A percentile compares a stretch with the other conserved stretches of the same genome.
These are phyloP conservation scores for Cercopithecus petaurista DNA, from an alignment of 2,797 vertebrate species.

Conservation along the genomic window DNA sequence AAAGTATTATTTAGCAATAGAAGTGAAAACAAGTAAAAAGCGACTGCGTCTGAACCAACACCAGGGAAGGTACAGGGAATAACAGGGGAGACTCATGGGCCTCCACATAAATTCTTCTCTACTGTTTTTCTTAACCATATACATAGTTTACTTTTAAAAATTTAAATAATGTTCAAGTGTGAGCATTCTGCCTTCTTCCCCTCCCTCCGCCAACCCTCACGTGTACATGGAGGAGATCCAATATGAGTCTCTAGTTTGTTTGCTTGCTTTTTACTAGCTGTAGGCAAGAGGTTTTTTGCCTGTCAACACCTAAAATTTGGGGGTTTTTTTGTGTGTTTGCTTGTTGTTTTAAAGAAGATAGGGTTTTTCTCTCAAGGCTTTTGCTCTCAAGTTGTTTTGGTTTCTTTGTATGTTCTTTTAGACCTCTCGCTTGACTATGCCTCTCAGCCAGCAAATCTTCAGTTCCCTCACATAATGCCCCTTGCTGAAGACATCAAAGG, in stretches of 20 bases:
- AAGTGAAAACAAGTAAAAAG: not conserved
- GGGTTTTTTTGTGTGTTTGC: not conserved
- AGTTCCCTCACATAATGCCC: conserved; percentile 66
- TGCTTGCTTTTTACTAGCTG: not conserved
- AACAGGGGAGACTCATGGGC: not conserved
- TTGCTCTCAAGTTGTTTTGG: not conserved
- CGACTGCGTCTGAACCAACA: not conserved
- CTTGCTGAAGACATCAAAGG: conserved; percentile 77
- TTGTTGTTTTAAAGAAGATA: not conserved
- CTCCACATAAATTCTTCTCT: not conserved
- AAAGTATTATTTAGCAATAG: not conserved
- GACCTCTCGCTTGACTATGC: conserved; percentile 70
- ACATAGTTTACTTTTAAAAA: not conserved
- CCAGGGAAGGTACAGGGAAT: not conserved
- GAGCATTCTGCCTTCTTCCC: not conserved
- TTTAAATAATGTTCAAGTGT: not conserved
- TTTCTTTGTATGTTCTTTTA: conserved; percentile 63
- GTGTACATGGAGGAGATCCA: not conserved
- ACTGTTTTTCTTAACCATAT: not conserved
- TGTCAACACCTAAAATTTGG: not conserved
- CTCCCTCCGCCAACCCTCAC: not conserved
- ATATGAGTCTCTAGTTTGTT: not conserved
- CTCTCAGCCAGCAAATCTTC: conserved; percentile 67
- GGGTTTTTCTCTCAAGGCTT: not conserved
- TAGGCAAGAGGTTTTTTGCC: not conserved